A percentile compares a stretch with the other conserved stretches of the same genome.
Evolutionary conservation across 2,113 vertebrate genomes (phyloP).

Genomic region (Tragelaphus strepsiceros): DNA sequence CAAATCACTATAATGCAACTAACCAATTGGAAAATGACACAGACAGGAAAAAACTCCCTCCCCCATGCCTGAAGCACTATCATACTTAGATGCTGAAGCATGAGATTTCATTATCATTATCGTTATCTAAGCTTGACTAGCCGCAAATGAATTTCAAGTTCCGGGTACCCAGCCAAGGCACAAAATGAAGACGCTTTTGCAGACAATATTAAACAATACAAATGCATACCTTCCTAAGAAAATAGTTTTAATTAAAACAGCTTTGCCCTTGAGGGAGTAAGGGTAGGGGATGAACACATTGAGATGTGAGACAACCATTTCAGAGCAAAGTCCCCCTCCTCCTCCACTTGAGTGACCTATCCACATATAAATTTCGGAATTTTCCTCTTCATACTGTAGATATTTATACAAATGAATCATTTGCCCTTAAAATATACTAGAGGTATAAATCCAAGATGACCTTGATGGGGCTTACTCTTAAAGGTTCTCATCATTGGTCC

Average conservation of each 20-base stretch:
- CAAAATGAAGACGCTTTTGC: neutral
- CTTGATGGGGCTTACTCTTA: too few relatives aligned
- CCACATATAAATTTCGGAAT: neutral
- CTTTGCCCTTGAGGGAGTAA: neutral
- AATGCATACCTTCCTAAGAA: neutral
- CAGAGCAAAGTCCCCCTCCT: neutral
- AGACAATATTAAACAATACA: neutral
- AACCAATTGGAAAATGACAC: neutral
- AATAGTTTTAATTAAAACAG: neutral
- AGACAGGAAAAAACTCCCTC: neutral
- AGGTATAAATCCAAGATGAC: neutral
- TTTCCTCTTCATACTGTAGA: neutral
- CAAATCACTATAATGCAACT: neutral
- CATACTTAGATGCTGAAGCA: constrained; percentile 30
- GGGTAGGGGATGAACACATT: neutral
- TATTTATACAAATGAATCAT: neutral
- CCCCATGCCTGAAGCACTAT: neutral
- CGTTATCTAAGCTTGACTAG: constrained; percentile 21
- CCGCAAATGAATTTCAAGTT: constrained; percentile 31
- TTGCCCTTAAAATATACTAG: neutral
- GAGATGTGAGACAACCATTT: neutral
- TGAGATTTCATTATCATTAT: constrained; percentile 46
- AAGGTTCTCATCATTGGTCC: neutral
- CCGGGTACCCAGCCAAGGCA: constrained; percentile 8
- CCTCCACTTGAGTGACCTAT: neutral